Conservation (phyloP, 1,140 invertebrate species). For the Gryllus bimaculatus region DNA sequence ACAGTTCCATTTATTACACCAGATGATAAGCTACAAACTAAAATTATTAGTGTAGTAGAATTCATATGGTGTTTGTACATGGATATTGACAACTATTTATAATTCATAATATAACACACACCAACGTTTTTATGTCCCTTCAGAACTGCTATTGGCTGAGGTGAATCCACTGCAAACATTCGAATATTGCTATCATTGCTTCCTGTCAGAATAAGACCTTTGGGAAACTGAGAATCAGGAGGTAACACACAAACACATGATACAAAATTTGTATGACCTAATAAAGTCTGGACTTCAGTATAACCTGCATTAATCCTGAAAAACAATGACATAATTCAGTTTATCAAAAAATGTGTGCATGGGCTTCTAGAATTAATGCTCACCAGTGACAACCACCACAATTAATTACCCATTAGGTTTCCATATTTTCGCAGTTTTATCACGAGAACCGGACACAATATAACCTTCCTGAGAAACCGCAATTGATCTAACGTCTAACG, state of each 20-base stretch:
- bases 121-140: constrained; percentile 71
- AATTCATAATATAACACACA: constrained; percentile 27
- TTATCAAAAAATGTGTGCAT: neutral
- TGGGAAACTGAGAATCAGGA: constrained; percentile 53
- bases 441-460: constrained; percentile 76
- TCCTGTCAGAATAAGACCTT: constrained; percentile 76
- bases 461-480: constrained; percentile 52
- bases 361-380: neutral
- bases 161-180: constrained; percentile 56
- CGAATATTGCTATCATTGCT: constrained; percentile 80
- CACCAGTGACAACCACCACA: neutral
- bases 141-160: constrained; percentile 48
- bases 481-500: constrained; percentile 72
- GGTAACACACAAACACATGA: constrained; percentile 65
- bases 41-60: constrained; percentile 26
- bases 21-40: constrained; percentile 55
- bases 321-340: constrained; percentile 19
- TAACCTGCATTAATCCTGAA: constrained; percentile 45
- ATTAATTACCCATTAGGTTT: constrained; percentile 55
- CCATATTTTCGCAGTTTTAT: constrained; percentile 78
- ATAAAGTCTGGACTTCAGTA: constrained; percentile 53
- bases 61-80: neutral
- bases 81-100: neutral
- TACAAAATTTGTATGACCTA: constrained; percentile 80
- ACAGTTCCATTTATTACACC: constrained; percentile 45